Percentiles rank a stretch among this genome's conserved stretches.
These are phyloP conservation scores for Scomberomorus guttatus DNA, from an alignment of 2,797 vertebrate genomes.

Conservation along the genomic window DNA sequence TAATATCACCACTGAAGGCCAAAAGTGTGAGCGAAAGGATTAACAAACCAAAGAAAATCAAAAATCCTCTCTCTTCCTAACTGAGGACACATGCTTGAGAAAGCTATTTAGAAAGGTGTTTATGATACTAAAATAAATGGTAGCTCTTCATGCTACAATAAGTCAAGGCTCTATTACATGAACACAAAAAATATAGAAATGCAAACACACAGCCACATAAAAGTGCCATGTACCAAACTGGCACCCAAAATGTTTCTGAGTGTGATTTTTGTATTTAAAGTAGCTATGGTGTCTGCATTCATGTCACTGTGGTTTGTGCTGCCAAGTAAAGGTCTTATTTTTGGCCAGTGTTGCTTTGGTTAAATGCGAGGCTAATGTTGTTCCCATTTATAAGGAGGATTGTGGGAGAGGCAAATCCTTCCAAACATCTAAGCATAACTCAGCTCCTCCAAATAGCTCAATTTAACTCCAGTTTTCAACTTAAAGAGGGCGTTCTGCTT, in stretches of 20 bases:
- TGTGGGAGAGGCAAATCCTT: constrained; percentile 42
- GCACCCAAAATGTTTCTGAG: background rate
- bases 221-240: background rate
- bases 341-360: constrained; percentile 17
- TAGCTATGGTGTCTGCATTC: background rate
- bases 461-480: constrained; percentile 15
- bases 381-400: constrained; percentile 32
- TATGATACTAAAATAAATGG: background rate
- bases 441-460: constrained; percentile 29
- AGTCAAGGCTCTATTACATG: background rate
- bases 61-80: background rate
- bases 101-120: background rate
- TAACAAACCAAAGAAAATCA: constrained; percentile 7
- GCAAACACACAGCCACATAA: background rate
- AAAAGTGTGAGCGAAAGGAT: constrained; percentile 16
- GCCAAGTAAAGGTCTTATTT: constrained; percentile 39
- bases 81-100: background rate
- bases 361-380: constrained; percentile 31
- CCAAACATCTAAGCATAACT: constrained; percentile 27
- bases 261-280: too few relatives aligned
- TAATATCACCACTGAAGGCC: background rate
- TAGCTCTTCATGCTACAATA: too few relatives aligned
- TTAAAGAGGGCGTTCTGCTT: constrained; percentile 17
- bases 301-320: constrained; percentile 25
- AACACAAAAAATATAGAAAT: background rate